phyloP scores from a whole-genome alignment of 1,140 invertebrate genomes.

The Rhopalosiphum padi region DNA sequence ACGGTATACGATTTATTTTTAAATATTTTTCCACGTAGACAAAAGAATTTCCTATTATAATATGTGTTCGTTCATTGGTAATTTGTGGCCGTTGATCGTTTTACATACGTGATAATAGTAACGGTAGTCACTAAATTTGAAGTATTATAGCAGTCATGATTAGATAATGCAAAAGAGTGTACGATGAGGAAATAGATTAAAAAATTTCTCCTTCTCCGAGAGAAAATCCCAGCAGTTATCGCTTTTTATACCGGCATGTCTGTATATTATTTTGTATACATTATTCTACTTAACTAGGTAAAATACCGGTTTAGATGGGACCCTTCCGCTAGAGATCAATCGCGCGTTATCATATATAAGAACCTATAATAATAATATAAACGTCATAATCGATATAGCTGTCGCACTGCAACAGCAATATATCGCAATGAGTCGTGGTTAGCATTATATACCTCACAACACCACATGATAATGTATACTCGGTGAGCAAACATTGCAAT shows the following conservation, averaged over 20 bases:
- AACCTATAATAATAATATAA: neutral
- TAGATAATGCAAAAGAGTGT: neutral
- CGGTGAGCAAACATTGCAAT: neutral
- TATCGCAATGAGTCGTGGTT: neutral
- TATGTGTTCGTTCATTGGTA: neutral
- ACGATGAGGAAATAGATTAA: conserved; percentile 7
- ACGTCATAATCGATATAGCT: neutral
- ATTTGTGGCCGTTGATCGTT: neutral
- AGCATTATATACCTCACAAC: neutral
- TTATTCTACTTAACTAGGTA: neutral
- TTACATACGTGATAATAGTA: neutral
- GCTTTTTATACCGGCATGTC: neutral
- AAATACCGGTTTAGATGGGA: conserved; percentile 32
- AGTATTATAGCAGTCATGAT: neutral
- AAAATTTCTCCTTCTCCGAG: neutral
- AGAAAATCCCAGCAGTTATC: neutral
- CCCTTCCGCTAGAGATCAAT: conserved; percentile 1
- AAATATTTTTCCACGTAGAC: neutral
- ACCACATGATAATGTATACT: neutral
- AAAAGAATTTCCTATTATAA: neutral
- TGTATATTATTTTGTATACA: neutral
- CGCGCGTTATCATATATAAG: neutral
- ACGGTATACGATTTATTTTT: neutral
- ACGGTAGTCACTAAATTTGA: neutral
- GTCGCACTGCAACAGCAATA: neutral